phyloP scores from a whole-genome alignment of 2,888 invertebrate genomes.

The Halocaridina rubra region DNA sequence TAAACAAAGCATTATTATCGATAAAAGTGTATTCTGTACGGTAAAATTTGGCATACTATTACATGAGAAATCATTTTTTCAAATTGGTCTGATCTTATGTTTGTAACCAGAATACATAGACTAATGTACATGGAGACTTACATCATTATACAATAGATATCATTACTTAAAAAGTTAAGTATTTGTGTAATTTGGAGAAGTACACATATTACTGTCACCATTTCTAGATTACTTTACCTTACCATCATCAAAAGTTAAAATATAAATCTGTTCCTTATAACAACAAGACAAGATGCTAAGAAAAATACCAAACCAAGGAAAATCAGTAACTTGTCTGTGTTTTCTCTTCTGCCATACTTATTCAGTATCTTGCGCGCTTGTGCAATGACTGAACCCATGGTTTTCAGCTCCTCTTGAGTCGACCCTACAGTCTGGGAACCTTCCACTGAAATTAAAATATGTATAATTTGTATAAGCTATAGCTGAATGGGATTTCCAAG shows the following conservation, averaged over 20 bases:
- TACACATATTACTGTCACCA: no score
- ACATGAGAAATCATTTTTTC: no score
- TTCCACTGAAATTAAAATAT: constrained; percentile 47
- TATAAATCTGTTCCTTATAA: constrained; percentile 60
- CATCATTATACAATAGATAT: neutral
- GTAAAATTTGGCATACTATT: no score
- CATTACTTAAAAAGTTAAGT: no score
- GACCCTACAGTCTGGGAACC: constrained; percentile 65
- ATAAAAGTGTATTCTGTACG: no score
- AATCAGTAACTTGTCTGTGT: constrained; percentile 72
- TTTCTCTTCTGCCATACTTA: constrained; percentile 72
- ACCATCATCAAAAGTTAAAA: no score
- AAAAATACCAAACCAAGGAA: constrained; percentile 69
- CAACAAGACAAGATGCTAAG: constrained; percentile 67
- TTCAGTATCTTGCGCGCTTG: constrained; percentile 71
- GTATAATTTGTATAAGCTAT: neutral
- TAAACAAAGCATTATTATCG: no score
- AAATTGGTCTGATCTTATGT: no score
- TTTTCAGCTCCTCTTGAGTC: constrained; percentile 69
- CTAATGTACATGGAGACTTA: neutral
- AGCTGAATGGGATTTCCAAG: no score
- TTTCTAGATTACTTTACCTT: no score
- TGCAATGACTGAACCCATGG: constrained; percentile 70
- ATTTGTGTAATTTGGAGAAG: no score
- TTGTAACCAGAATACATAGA: neutral